A percentile compares a stretch with the other conserved stretches of the same genome.
Evolutionary conservation across 2,888 invertebrate genomes (phyloP).

Genomic region (Macropis europaea): DNA sequence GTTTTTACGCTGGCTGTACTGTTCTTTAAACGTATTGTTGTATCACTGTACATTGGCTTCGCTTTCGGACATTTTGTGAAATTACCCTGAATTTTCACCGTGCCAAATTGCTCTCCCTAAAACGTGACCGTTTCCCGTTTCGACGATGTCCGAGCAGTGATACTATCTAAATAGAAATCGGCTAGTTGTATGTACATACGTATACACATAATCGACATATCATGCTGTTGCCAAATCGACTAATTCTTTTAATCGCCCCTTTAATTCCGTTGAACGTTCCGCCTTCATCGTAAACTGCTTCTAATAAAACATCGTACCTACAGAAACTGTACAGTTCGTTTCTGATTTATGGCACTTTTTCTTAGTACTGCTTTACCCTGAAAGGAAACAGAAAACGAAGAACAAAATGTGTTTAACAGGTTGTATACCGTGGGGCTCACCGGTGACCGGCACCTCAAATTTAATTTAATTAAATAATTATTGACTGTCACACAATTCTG

Average conservation of each 20-base stretch:
- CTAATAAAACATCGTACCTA: no score
- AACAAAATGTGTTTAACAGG: no score
- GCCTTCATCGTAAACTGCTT: no score
- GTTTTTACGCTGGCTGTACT: background rate
- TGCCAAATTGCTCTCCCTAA: constrained; percentile 8
- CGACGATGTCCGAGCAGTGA: background rate
- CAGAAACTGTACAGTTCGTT: no score
- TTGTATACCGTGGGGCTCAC: no score
- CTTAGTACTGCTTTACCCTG: no score
- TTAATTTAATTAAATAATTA: no score
- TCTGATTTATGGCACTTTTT: no score
- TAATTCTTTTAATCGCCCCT: background rate
- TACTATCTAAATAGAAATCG: constrained; percentile 18
- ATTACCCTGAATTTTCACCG: constrained; percentile 10
- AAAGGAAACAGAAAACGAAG: no score
- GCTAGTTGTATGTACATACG: background rate
- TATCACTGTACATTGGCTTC: background rate
- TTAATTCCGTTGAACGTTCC: background rate
- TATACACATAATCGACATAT: constrained; percentile 5
- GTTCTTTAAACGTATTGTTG: background rate
- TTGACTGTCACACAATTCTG: no score
- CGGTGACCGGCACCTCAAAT: no score
- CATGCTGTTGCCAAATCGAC: background rate
- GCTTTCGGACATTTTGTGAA: constrained; percentile 4
- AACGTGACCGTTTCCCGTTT: constrained; percentile 10